Evolutionary conservation across 1,140 invertebrate genomes (phyloP), one percentile per base, ranked within the genome.

Genomic region (Drosophila aff.): DNA sequence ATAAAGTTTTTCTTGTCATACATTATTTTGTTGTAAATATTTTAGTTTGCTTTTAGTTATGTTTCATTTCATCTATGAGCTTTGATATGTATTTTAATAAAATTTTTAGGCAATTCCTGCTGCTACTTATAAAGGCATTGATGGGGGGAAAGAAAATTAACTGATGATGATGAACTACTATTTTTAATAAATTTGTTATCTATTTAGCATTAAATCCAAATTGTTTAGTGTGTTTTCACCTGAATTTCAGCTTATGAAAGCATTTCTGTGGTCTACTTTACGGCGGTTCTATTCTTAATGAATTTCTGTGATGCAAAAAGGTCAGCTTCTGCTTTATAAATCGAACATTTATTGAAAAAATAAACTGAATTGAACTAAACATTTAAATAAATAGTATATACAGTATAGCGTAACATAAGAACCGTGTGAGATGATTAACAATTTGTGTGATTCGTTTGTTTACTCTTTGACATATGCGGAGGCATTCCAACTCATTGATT

Each of bases 21-120:
- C 21, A 23, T 38, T 64, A 66, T 59, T 59, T 62, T 62, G 52
- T 73, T 79, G 60, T 79, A 66, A 64, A 74, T 77, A 73, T 69
- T 66, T 72, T 74, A 53, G 52, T 62, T 68, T 46, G 57, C 65
- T 86, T 60, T 52, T 52, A 53, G 64, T 38, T 68, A 47, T 65
- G 40, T 74, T 67, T 81, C 64, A 63, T 72, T 67, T 81, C 71
- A 63, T 72, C 65, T 79, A 81, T 84, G 71, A 75, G 66, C 73
- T 78, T 82, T 87, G 84, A 87, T 87, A 87, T 87, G 84, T 89
- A 89, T 86, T 63, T 87, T 76, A 87, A 80, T 76, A 83, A 87
- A 86, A 77, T 66, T 65, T 69, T 87, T 63, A 76, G 85, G 83
- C 83, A 87, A 87, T 87, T 82, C 83, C 83, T 80, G 81, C 55